phyloP scores from a whole-genome alignment of 1,140 invertebrate genomes.

The Drosophila mojavensis region DNA sequence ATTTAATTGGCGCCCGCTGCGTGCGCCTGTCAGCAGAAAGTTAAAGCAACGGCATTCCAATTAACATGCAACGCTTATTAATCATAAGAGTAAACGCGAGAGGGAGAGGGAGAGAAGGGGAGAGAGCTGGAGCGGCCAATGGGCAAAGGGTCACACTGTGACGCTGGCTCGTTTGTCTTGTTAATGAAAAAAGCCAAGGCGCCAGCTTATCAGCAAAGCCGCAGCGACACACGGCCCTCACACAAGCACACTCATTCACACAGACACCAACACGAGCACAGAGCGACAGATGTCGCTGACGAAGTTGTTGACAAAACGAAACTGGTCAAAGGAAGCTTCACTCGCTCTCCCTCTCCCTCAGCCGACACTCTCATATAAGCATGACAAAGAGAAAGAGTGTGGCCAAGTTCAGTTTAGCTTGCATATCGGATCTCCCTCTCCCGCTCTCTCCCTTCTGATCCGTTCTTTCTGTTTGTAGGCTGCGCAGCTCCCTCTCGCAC shows the following conservation, averaged over 20 bases:
- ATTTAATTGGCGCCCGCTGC: constrained; percentile 71
- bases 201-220: constrained; percentile 80
- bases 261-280: constrained; percentile 6
- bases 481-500: not conserved
- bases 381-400: constrained; percentile 43
- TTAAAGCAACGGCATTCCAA: constrained; percentile 43
- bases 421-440: not conserved
- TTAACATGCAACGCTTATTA: constrained; percentile 77
- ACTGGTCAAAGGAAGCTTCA: constrained; percentile 37
- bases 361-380: too few species aligned
- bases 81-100: constrained; percentile 60
- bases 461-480: constrained; percentile 1
- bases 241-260: constrained; percentile 11
- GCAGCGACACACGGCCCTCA: constrained; percentile 72
- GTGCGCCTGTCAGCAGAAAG: constrained; percentile 38
- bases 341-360: constrained; percentile 14
- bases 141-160: constrained; percentile 30
- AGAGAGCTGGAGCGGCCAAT: constrained; percentile 5
- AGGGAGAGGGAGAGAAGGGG: not conserved
- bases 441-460: constrained; percentile 22
- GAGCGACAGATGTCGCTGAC: constrained; percentile 24
- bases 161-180: constrained; percentile 71
- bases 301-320: constrained; percentile 76
- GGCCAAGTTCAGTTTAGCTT: constrained; percentile 33
- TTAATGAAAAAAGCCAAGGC: constrained; percentile 83